A percentile compares a stretch with the other conserved stretches of the same genome.
Evolutionary conservation across 2,797 vertebrate species (phyloP).

Genomic region (Poeciliopsis paucimaculata): DNA sequence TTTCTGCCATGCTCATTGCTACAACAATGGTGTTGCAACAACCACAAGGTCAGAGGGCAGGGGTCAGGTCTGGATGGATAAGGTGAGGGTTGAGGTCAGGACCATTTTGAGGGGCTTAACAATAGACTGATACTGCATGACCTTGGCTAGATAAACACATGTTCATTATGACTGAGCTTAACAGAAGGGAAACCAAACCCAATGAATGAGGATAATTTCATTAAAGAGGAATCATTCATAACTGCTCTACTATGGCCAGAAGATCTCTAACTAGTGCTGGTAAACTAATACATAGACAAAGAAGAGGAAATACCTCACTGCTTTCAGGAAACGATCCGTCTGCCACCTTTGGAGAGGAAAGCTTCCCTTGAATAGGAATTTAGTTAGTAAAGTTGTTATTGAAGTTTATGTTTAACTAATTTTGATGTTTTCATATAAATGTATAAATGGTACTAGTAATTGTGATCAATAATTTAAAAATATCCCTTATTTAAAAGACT

Average conservation of each 20-base stretch:
- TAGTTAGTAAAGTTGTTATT: slow-evolving; percentile 14
- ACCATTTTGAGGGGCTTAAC: slow-evolving; percentile 50
- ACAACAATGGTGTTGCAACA: slow-evolving; percentile 41
- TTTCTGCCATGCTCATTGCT: slow-evolving; percentile 22
- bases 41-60: slow-evolving; percentile 42
- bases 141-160: slow-evolving; percentile 69
- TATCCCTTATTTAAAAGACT: background rate
- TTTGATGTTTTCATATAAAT: background rate
- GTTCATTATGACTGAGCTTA: slow-evolving; percentile 61
- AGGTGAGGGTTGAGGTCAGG: slow-evolving; percentile 61
- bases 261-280: background rate
- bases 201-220: slow-evolving; percentile 65
- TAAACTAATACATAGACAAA: slow-evolving; percentile 24
- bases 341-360: background rate
- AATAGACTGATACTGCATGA: slow-evolving; percentile 61
- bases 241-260: slow-evolving; percentile 18
- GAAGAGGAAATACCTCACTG: background rate
- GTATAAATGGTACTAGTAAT: background rate
- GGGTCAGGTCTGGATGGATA: slow-evolving; percentile 51
- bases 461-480: background rate
- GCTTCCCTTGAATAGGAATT: background rate
- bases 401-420: slow-evolving; percentile 19
- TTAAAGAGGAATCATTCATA: slow-evolving; percentile 28
- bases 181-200: slow-evolving; percentile 25
- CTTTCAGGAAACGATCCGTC: background rate